Percentiles rank a stretch among this genome's conserved stretches.
Conservation (phyloP, 2,888 invertebrate species). For the Phlogophora meticulosa region DNA sequence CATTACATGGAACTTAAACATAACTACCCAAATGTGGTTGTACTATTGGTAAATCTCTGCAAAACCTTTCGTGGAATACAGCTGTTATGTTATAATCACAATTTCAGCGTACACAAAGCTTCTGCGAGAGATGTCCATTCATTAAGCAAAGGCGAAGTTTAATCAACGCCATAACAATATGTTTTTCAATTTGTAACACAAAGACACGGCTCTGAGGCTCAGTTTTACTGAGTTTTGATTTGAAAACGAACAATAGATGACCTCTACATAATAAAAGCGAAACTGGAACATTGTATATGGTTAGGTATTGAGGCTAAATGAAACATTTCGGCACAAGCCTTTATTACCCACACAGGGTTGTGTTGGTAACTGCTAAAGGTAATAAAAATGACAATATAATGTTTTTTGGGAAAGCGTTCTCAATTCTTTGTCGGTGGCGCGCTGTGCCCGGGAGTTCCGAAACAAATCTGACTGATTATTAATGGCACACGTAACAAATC, state of each 20-base stretch:
- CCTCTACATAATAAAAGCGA: slow-evolving; percentile 66
- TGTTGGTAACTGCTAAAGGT: slow-evolving; percentile 61
- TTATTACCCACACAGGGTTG: slow-evolving; percentile 61
- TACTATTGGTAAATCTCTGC: too few species aligned
- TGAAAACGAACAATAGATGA: slow-evolving; percentile 71
- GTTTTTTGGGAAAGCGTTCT: slow-evolving; percentile 57
- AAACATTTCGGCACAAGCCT: slow-evolving; percentile 67
- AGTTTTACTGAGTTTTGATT: slow-evolving; percentile 70
- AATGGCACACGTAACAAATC: slow-evolving; percentile 47
- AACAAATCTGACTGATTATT: slow-evolving; percentile 49
- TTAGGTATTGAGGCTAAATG: slow-evolving; percentile 67
- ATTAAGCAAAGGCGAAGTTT: slow-evolving; percentile 50
- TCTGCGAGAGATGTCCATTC: slow-evolving; percentile 40
- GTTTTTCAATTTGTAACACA: slow-evolving; percentile 70
- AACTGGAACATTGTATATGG: slow-evolving; percentile 66
- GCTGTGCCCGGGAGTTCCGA: slow-evolving; percentile 26
- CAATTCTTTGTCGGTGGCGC: slow-evolving; percentile 39
- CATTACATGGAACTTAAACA: too few species aligned
- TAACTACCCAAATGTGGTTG: too few species aligned
- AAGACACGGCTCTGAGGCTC: slow-evolving; percentile 64
- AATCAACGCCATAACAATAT: slow-evolving; percentile 62
- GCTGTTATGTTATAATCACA: slow-evolving; percentile 22
- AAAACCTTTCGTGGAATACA: too few species aligned
- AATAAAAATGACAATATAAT: slow-evolving; percentile 68
- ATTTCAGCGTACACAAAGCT: slow-evolving; percentile 21